These are phyloP conservation scores for Erebia aethiops DNA, from an alignment of 2,888 invertebrate species.

Conservation along the genomic window DNA sequence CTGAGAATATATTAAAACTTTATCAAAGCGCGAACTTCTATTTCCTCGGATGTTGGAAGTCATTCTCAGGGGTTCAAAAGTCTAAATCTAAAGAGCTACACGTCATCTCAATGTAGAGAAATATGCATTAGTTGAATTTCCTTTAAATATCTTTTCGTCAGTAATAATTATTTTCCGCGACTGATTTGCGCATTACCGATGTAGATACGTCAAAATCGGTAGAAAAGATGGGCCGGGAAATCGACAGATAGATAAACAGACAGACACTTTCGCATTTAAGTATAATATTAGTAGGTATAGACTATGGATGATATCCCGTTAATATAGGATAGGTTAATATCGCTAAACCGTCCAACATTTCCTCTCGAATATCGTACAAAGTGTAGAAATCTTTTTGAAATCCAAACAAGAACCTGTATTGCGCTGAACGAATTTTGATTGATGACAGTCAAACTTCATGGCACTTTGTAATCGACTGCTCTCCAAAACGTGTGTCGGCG, in stretches of 20 bases:
- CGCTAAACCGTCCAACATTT: background rate
- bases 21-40: constrained; percentile 78
- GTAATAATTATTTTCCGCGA: background rate
- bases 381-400: constrained; percentile 25
- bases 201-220: background rate
- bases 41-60: constrained; percentile 62
- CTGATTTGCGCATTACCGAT: background rate
- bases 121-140: background rate
- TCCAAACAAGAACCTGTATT: constrained; percentile 21
- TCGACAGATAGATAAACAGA: no score
- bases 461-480: constrained; percentile 36
- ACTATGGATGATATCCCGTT: no score
- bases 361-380: background rate
- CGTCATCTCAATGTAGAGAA: background rate
- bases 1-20: constrained; percentile 83
- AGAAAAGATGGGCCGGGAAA: no score
- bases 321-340: no score
- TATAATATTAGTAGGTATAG: no score
- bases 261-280: no score
- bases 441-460: constrained; percentile 35
- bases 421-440: constrained; percentile 33
- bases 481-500: constrained; percentile 31
- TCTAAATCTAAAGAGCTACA: background rate
- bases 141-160: background rate
- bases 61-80: constrained; percentile 43